Evolutionary conservation across 2,888 invertebrate genomes (phyloP).

Genomic region (Autographa pulchrina): DNA sequence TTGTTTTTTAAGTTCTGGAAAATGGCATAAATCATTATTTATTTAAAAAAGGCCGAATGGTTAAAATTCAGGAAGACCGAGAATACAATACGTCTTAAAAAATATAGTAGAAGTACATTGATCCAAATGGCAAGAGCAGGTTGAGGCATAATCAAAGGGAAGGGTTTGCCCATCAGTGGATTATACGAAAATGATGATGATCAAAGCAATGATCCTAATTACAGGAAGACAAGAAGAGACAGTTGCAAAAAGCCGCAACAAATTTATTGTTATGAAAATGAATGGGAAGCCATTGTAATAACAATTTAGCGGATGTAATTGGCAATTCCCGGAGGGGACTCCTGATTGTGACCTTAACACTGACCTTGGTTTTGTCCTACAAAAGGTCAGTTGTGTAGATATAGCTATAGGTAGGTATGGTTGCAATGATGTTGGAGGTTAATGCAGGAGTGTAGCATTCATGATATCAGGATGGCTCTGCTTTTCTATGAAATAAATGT

Average conservation of each 20-base stretch:
- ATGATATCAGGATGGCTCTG: neutral
- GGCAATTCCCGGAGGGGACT: constrained; percentile 1
- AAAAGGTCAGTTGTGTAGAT: neutral
- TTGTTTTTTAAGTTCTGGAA: constrained; percentile 81
- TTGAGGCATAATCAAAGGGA: neutral
- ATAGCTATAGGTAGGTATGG: neutral
- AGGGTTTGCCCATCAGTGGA: too few species aligned
- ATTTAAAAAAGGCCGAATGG: neutral
- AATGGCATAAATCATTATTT: constrained; percentile 39
- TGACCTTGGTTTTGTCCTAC: neutral
- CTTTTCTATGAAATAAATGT: neutral
- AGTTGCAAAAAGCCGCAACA: neutral
- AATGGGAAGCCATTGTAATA: neutral
- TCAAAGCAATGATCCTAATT: neutral
- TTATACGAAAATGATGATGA: neutral
- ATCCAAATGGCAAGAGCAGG: neutral
- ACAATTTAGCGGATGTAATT: neutral
- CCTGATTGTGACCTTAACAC: neutral
- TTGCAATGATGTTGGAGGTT: neutral
- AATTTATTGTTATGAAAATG: neutral
- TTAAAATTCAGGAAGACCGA: neutral
- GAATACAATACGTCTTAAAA: too few species aligned
- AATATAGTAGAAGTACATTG: too few species aligned
- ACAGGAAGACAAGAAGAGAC: neutral
- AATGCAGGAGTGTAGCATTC: neutral